Conservation (phyloP, 2,113 vertebrate genomes). For the Toxotes jaculatrix region DNA sequence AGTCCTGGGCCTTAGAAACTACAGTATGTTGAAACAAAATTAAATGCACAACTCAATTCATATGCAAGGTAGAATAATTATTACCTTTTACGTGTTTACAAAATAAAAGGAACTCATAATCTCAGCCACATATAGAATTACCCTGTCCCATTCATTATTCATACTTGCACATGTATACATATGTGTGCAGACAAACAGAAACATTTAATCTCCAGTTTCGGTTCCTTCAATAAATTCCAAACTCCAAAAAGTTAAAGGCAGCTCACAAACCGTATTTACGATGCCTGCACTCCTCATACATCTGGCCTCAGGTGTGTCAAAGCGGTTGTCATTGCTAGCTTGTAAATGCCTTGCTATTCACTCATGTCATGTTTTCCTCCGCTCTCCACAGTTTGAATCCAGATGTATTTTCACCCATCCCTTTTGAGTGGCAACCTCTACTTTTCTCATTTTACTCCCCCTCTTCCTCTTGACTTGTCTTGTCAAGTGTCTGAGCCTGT, state of each 20-base stretch:
- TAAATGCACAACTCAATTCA: constrained; percentile 37
- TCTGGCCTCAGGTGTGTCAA: constrained; percentile 10
- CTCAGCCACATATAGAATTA: constrained; percentile 19
- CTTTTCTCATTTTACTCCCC: constrained; percentile 42
- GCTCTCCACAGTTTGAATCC: constrained; percentile 26
- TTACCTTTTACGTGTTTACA: constrained; percentile 54
- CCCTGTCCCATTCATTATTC: constrained; percentile 2
- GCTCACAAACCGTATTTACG: background rate
- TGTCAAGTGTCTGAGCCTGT: constrained; percentile 43
- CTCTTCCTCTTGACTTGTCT: constrained; percentile 40
- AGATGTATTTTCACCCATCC: constrained; percentile 44
- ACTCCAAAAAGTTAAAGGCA: constrained; percentile 4
- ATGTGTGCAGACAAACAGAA: constrained; percentile 12
- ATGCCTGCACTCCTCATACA: background rate
- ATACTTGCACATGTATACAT: background rate
- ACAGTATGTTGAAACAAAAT: background rate
- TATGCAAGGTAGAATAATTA: constrained; percentile 53
- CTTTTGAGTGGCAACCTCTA: constrained; percentile 63
- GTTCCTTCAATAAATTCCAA: constrained; percentile 25
- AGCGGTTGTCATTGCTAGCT: constrained; percentile 29
- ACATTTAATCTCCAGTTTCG: constrained; percentile 16
- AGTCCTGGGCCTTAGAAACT: background rate
- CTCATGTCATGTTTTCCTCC: constrained; percentile 24
- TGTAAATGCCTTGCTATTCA: constrained; percentile 43
- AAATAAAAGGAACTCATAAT: constrained; percentile 29